Conservation (phyloP, 1,140 invertebrate genomes). For the Drosophila carrolli region DNA sequence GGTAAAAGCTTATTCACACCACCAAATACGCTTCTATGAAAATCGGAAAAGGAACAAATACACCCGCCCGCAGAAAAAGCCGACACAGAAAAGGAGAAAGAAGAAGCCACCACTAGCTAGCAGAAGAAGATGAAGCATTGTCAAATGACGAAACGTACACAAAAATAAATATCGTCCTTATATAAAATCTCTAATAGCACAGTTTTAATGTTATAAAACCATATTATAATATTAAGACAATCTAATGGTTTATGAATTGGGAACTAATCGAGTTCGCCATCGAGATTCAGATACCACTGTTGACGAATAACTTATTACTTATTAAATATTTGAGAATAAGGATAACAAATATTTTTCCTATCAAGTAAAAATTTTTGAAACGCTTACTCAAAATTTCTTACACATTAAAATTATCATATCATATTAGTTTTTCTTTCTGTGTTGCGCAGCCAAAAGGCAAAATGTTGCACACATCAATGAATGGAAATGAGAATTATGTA, state of each 20-base stretch:
- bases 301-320: too few species aligned
- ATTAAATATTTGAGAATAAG: too few species aligned
- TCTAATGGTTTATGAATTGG: too few species aligned
- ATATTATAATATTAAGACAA: too few species aligned
- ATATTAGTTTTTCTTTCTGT: constrained; percentile 1
- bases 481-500: constrained; percentile 28
- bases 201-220: too few species aligned
- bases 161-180: neutral
- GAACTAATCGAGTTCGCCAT: too few species aligned
- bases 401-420: neutral
- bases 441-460: constrained; percentile 18
- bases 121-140: constrained; percentile 3
- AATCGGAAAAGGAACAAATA: constrained; percentile 1
- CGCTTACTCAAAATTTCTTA: too few species aligned
- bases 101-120: constrained; percentile 36
- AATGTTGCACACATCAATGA: constrained; percentile 45
- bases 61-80: constrained; percentile 30
- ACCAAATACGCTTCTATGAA: constrained; percentile 17
- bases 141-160: constrained; percentile 5
- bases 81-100: constrained; percentile 8
- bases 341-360: too few species aligned
- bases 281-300: too few species aligned
- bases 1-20: constrained; percentile 49
- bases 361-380: too few species aligned
- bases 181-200: too few species aligned